These are phyloP conservation scores for Enteromius paludinosus DNA, from an alignment of 2,797 vertebrate species.

Conservation along the genomic window DNA sequence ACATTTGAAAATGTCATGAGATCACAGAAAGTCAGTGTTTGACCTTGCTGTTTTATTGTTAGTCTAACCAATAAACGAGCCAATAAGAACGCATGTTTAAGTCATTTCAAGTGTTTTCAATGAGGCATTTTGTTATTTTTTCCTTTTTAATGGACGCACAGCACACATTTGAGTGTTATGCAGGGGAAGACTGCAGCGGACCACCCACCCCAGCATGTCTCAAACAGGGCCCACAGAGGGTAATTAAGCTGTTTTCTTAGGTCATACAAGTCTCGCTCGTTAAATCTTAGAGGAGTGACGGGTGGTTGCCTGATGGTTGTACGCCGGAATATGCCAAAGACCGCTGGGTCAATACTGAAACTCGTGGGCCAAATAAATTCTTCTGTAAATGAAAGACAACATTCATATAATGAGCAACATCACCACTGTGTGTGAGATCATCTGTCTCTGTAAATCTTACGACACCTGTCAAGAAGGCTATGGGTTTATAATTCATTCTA, in stretches of 20 bases:
- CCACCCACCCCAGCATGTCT: slow-evolving; percentile 70
- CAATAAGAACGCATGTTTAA: slow-evolving; percentile 45
- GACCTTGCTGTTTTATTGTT: slow-evolving; percentile 45
- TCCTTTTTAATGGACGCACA: slow-evolving; percentile 54
- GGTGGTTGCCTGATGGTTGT: slow-evolving; percentile 30
- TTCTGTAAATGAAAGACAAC: slow-evolving; percentile 37
- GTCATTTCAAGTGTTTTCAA: slow-evolving; percentile 46
- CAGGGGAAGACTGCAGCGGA: slow-evolving; percentile 59
- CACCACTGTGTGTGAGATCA: slow-evolving; percentile 14
- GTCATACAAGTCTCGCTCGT: slow-evolving; percentile 68
- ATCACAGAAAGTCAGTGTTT: slow-evolving; percentile 29
- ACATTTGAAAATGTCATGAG: slow-evolving; percentile 21
- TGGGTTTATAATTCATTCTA: neutral
- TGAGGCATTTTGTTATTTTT: slow-evolving; percentile 57
- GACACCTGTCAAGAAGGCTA: slow-evolving; percentile 2
- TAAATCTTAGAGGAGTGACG: slow-evolving; percentile 53
- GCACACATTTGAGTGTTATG: slow-evolving; percentile 49
- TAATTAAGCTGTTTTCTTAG: slow-evolving; percentile 66
- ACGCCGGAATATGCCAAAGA: slow-evolving; percentile 49
- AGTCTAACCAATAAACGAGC: slow-evolving; percentile 37
- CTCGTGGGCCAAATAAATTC: slow-evolving; percentile 34
- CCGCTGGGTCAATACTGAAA: slow-evolving; percentile 47
- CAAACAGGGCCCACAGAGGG: slow-evolving; percentile 65
- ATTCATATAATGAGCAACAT: slow-evolving; percentile 20
- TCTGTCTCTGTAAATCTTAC: slow-evolving; percentile 18